Conservation (phyloP, 2,113 vertebrate genomes). For the Sinosuthora webbiana region DNA sequence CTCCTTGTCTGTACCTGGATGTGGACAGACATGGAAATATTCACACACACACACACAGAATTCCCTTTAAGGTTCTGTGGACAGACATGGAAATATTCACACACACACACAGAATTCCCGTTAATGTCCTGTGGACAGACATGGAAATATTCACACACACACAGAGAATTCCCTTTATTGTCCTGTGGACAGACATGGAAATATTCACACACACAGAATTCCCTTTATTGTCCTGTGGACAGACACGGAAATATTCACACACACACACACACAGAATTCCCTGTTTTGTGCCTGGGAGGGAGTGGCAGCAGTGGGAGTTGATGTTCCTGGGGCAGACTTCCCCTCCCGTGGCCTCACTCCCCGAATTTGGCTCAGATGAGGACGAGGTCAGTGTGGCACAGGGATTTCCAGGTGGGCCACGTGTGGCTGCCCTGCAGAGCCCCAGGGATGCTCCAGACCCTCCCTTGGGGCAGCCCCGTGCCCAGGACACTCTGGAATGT, state of each 20-base stretch:
- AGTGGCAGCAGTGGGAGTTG: accelerated
- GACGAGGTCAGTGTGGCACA: no score
- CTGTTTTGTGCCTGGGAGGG: not conserved
- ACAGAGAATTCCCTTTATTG: no score
- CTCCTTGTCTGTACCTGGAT: accelerated
- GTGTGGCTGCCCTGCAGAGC: accelerated
- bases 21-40: accelerated
- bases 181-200: accelerated
- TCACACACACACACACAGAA: no score
- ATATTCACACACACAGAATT: not conserved
- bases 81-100: no score
- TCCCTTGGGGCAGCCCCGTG: accelerated
- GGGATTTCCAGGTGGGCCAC: accelerated
- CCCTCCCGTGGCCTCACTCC: accelerated
- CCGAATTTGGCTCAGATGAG: accelerated
- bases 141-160: no score
- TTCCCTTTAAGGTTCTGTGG: not conserved
- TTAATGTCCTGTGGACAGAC: no score
- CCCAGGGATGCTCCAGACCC: not conserved
- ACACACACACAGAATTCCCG: no score
- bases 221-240: no score
- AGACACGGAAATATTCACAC: no score
- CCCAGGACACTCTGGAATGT: accelerated
- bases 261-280: no score
- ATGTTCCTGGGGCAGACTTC: not conserved